Percentiles rank a stretch among this genome's conserved stretches.
These are phyloP conservation scores for Amorpha juglandis DNA, from an alignment of 2,888 invertebrate genomes.

Conservation along the genomic window DNA sequence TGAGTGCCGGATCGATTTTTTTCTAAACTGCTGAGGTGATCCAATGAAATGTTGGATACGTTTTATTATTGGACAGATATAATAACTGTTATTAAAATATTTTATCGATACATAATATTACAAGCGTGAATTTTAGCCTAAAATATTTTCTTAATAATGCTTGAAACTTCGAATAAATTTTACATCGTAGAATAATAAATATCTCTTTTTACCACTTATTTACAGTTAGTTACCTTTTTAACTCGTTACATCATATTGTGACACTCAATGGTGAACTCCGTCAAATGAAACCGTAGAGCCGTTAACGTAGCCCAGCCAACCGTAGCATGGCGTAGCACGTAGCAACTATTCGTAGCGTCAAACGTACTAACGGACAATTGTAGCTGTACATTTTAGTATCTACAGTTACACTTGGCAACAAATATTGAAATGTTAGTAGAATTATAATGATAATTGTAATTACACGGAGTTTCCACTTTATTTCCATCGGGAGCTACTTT, in stretches of 20 bases:
- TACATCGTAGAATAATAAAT: too few relatives aligned
- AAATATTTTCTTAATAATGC: too few relatives aligned
- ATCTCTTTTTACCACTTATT: too few relatives aligned
- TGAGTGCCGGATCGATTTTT: too few relatives aligned
- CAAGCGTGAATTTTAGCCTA: too few relatives aligned
- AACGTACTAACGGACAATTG: neutral
- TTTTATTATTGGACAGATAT: too few relatives aligned
- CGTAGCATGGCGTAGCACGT: constrained; percentile 24
- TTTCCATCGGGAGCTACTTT: neutral
- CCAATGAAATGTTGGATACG: too few relatives aligned
- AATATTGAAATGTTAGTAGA: neutral
- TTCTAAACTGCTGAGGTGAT: too few relatives aligned
- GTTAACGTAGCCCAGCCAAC: constrained; percentile 8
- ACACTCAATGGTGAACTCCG: neutral
- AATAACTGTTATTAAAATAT: too few relatives aligned
- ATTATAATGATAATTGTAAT: neutral
- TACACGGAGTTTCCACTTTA: neutral
- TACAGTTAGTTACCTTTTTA: constrained; percentile 1
- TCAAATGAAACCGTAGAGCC: constrained; percentile 2
- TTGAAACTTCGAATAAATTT: too few relatives aligned
- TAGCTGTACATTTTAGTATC: neutral
- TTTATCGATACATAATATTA: too few relatives aligned
- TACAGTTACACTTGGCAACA: neutral
- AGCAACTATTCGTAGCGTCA: constrained; percentile 21
- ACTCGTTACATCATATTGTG: neutral